These are phyloP conservation scores for Aphidius colemani DNA, from an alignment of 2,888 invertebrate species.

Conservation along the genomic window DNA sequence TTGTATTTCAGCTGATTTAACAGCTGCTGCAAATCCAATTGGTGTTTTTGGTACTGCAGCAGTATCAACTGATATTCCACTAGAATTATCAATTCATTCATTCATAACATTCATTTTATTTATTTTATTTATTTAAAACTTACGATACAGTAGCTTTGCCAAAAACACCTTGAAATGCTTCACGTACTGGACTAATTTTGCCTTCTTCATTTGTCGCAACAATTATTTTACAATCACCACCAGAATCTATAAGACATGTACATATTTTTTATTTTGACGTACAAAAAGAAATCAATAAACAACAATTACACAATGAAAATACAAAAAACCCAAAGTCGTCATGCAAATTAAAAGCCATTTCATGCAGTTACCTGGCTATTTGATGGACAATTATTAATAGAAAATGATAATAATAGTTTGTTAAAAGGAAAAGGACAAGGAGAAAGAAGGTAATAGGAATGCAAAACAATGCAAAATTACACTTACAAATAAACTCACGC, in stretches of 20 bases:
- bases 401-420: too few species aligned
- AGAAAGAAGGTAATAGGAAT: too few species aligned
- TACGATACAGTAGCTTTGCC: constrained; percentile 80
- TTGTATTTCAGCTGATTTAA: constrained; percentile 75
- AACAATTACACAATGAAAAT: constrained; percentile 14
- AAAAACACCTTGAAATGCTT: constrained; percentile 80
- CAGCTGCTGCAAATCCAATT: constrained; percentile 77
- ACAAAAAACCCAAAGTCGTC: background rate
- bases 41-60: constrained; percentile 74
- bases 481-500: constrained; percentile 83
- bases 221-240: constrained; percentile 76
- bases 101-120: background rate
- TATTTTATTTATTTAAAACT: constrained; percentile 46
- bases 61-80: constrained; percentile 68
- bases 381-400: too few species aligned
- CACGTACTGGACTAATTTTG: constrained; percentile 76
- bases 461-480: too few species aligned
- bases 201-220: constrained; percentile 79
- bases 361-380: too few species aligned
- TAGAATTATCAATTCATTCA: constrained; percentile 42
- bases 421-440: too few species aligned
- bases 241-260: constrained; percentile 68
- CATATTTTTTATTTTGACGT: constrained; percentile 32
- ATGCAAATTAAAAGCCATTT: background rate
- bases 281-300: background rate